A percentile compares a stretch with the other conserved stretches of the same genome.
Evolutionary conservation across 2,797 vertebrate genomes (phyloP).

Genomic region (Sebastes melanostomus): DNA sequence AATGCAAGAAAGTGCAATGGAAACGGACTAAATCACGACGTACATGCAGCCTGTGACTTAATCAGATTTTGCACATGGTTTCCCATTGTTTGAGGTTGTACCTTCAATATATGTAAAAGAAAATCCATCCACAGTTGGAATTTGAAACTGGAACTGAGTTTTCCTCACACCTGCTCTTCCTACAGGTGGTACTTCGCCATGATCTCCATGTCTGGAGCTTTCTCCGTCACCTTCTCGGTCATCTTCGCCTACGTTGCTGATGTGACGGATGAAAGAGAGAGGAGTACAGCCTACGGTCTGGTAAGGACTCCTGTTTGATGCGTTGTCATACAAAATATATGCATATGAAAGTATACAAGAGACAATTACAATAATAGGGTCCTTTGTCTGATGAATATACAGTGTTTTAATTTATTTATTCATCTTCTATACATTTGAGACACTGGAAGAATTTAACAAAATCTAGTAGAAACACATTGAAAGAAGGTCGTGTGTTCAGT

Average conservation of each 20-base stretch:
- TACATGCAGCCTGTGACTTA: no score
- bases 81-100: background rate
- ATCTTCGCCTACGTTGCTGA: slow-evolving; percentile 97
- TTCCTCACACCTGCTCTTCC: background rate
- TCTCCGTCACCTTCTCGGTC: slow-evolving; percentile 97
- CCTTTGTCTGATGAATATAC: background rate
- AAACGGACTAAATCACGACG: background rate
- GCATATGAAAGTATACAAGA: no score
- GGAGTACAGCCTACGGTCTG: slow-evolving; percentile 93
- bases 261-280: slow-evolving; percentile 90
- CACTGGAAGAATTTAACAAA: background rate
- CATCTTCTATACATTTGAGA: background rate
- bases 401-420: background rate
- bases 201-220: slow-evolving; percentile 94
- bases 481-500: no score
- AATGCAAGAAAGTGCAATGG: background rate
- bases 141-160: background rate
- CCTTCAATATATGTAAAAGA: no score
- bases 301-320: slow-evolving; percentile 76
- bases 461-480: no score
- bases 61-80: background rate
- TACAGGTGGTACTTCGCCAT: slow-evolving; percentile 96
- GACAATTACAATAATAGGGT: background rate
- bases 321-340: no score
- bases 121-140: no score